Conservation (phyloP, 1,140 invertebrate genomes). For the Dreissena polymorpha region DNA sequence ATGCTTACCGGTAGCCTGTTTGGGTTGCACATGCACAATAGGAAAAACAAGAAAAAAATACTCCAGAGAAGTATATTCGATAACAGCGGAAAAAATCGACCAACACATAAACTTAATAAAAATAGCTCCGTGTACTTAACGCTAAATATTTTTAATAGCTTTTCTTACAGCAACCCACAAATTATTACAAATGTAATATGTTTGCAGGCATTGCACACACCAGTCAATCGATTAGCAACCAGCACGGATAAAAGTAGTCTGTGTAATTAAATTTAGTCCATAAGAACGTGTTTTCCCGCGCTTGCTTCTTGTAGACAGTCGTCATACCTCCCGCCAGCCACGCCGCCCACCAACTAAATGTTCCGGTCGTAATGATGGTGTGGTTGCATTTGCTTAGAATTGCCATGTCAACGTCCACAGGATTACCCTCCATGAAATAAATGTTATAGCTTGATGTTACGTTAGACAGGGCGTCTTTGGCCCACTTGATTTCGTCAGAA, state of each 20-base stretch:
- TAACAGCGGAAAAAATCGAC: no score
- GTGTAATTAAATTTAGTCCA: conserved; percentile 35
- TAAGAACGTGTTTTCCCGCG: not conserved
- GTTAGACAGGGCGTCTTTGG: not conserved
- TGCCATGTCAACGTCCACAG: conserved; percentile 66
- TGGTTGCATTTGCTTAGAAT: conserved; percentile 66
- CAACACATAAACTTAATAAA: no score
- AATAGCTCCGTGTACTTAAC: no score
- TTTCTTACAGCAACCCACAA: no score
- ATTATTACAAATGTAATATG: no score
- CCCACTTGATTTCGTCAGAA: conserved; percentile 58
- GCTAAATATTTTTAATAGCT: no score
- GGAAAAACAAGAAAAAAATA: no score
- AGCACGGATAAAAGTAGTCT: conserved; percentile 43
- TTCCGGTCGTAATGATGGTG: conserved; percentile 69
- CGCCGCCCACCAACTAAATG: conserved; percentile 73
- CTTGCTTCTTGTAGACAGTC: conserved; percentile 65
- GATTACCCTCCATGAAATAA: conserved; percentile 34
- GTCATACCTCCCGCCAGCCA: conserved; percentile 66
- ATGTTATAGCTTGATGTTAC: conserved; percentile 16
- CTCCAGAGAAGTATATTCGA: no score
- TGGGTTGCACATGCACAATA: no score
- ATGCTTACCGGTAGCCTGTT: no score
- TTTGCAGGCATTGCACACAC: no score
- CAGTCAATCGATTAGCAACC: conserved; percentile 40